Percentiles rank a stretch among this genome's conserved stretches.
These are phyloP conservation scores for Lochmaea crataegi DNA, from an alignment of 2,888 invertebrate genomes.

Conservation along the genomic window DNA sequence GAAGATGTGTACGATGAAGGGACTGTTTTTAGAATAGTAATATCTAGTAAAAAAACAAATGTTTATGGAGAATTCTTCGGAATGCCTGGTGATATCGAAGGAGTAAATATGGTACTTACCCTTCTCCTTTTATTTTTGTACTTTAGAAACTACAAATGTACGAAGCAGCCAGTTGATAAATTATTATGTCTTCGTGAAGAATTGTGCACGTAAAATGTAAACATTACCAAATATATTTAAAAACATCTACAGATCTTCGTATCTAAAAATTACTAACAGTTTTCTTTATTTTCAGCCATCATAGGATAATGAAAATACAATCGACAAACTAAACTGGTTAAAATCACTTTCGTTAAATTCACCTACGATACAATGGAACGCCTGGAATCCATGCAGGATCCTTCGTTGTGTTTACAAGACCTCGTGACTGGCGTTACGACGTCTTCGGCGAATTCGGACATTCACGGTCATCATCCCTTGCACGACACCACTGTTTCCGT, in stretches of 20 bases:
- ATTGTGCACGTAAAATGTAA: too few species aligned
- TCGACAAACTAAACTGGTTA: neutral
- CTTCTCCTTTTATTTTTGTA: too few species aligned
- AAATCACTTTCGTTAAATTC: neutral
- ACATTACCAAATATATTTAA: too few species aligned
- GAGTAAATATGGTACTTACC: too few species aligned
- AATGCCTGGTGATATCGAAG: too few species aligned
- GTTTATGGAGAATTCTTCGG: too few species aligned
- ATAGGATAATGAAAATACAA: conserved; percentile 18
- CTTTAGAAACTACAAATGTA: too few species aligned
- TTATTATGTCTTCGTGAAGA: too few species aligned
- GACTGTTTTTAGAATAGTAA: too few species aligned
- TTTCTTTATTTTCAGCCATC: conserved; percentile 10
- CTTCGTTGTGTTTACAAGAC: conserved; percentile 80
- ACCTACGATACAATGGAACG: conserved; percentile 68
- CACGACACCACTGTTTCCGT: conserved; percentile 72
- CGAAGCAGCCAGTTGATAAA: too few species aligned
- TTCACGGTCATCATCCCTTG: conserved; percentile 68
- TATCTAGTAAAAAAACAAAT: too few species aligned
- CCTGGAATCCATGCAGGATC: conserved; percentile 77
- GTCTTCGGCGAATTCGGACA: conserved; percentile 67
- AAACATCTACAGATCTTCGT: neutral
- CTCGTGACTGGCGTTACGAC: conserved; percentile 72
- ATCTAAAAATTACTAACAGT: neutral
- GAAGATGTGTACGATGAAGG: too few species aligned